Evolutionary conservation across 1,140 invertebrate species (phyloP).

Genomic region (Drosophila bocqueti): DNA sequence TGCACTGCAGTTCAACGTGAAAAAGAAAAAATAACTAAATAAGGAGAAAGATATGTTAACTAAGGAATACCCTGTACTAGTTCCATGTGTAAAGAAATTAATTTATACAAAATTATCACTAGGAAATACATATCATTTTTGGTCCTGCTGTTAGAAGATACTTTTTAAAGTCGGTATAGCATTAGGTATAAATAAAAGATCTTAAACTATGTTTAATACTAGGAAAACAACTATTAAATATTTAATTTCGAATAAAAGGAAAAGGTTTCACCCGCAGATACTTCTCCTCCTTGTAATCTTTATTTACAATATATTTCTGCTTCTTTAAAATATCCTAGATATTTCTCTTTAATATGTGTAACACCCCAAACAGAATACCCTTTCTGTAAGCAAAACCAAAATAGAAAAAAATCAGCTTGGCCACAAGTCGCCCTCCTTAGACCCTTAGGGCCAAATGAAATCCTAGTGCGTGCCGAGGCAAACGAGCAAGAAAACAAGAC

Average conservation of each 20-base stretch:
- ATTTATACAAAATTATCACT: background rate
- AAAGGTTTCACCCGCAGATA: background rate
- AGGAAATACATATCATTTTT: too few species aligned
- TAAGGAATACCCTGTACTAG: background rate
- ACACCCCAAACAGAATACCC: background rate
- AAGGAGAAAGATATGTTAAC: background rate
- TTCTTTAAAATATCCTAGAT: background rate
- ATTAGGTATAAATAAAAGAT: background rate
- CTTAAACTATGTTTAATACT: background rate
- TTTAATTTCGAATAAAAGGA: background rate
- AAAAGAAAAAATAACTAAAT: background rate
- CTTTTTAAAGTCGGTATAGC: too few species aligned
- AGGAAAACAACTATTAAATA: background rate
- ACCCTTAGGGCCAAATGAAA: slow-evolving; percentile 38
- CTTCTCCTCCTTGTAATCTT: background rate
- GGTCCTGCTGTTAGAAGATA: too few species aligned
- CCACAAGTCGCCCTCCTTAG: slow-evolving; percentile 14
- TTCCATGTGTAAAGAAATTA: background rate
- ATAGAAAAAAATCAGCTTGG: slow-evolving; percentile 20
- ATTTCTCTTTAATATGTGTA: too few species aligned
- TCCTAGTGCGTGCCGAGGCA: slow-evolving; percentile 60
- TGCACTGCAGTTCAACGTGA: slow-evolving; percentile 15
- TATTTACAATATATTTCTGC: background rate
- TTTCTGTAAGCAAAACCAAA: background rate
- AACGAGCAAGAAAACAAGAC: slow-evolving; percentile 46